phyloP scores from a whole-genome alignment of 2,797 vertebrate genomes.

The Dryobates pubescens region DNA sequence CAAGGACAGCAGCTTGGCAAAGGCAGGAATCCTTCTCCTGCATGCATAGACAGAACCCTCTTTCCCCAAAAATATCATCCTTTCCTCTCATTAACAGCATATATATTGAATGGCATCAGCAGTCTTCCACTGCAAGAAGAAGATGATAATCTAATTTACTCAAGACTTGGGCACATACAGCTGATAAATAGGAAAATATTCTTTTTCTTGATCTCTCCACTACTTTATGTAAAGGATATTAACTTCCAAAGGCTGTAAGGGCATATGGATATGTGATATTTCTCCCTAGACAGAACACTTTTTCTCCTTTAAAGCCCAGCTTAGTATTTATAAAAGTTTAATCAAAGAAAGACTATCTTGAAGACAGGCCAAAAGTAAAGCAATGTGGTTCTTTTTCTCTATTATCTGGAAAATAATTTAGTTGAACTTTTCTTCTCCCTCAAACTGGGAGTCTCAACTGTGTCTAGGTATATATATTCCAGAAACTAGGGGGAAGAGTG shows the following conservation, averaged over 20 bases:
- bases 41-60: not conserved
- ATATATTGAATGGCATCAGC: not conserved
- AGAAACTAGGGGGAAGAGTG: not conserved
- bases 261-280: not conserved
- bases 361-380: not conserved
- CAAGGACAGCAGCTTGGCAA: slow-evolving; percentile 11
- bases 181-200: not conserved
- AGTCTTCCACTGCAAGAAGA: not conserved
- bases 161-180: not conserved
- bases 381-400: not conserved
- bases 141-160: not conserved
- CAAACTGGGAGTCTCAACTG: not conserved
- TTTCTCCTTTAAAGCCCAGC: not conserved
- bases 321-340: not conserved
- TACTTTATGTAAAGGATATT: not conserved
- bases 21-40: not conserved
- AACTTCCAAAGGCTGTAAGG: not conserved
- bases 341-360: not conserved
- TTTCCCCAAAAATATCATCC: not conserved
- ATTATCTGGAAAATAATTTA: not conserved
- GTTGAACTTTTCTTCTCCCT: not conserved
- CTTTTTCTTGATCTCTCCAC: not conserved
- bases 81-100: not conserved
- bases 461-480: not conserved
- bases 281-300: not conserved